Evolutionary conservation across 1,140 invertebrate genomes (phyloP).

Genomic region (Sitophilus oryzae): DNA sequence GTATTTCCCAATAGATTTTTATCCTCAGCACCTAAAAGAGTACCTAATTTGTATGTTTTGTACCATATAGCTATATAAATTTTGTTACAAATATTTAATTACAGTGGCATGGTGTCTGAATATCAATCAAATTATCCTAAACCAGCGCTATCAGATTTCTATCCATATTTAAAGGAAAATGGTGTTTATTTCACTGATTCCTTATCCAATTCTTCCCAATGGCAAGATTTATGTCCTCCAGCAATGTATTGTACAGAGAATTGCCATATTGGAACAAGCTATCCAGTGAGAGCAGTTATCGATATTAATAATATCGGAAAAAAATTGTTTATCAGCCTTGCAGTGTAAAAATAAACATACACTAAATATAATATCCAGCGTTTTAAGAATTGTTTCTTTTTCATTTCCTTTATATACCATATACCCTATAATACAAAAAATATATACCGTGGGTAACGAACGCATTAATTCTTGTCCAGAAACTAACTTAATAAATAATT

Average conservation of each 20-base stretch:
- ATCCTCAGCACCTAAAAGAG: conserved; percentile 18
- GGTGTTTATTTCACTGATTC: conserved; percentile 27
- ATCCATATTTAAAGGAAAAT: conserved; percentile 28
- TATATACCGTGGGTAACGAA: no score
- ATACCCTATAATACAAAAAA: no score
- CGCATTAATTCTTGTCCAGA: no score
- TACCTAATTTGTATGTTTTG: conserved; percentile 31
- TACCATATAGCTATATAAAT: no score
- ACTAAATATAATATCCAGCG: no score
- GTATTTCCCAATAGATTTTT: conserved; percentile 19
- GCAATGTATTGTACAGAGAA: conserved; percentile 43
- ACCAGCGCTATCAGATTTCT: conserved; percentile 32
- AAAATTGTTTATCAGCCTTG: no score
- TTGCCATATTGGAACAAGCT: conserved; percentile 41
- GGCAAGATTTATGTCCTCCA: conserved; percentile 38
- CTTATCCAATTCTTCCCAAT: conserved; percentile 30
- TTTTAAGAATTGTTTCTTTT: no score
- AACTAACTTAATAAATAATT: no score
- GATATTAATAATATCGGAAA: no score
- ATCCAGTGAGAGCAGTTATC: conserved; percentile 34
- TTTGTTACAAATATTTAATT: conserved; percentile 6
- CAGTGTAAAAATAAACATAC: no score
- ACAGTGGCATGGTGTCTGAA: conserved; percentile 36
- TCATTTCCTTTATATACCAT: no score
- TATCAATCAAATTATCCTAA: conserved; percentile 30